Evolutionary conservation across 2,888 invertebrate genomes (phyloP), one percentile per base, ranked within the genome.

Genomic region (Anthoptus insignis): DNA sequence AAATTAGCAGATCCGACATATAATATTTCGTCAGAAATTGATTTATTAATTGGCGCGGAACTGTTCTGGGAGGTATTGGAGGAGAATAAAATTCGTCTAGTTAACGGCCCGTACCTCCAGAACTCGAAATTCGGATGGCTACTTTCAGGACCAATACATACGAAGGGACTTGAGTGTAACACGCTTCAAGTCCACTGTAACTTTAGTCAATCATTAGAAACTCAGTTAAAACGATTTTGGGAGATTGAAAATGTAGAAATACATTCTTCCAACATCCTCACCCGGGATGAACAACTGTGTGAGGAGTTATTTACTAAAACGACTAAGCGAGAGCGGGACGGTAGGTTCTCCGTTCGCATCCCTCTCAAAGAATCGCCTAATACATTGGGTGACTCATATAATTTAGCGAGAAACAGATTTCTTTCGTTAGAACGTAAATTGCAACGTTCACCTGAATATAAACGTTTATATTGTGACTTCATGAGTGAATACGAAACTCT

Each of bases 121-220:
- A 68, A 69, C 29, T 59, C 69, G 7, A 71, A 61, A 45, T 64
- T 71, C 13, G 73, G 73, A 9, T 73, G 73, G 73, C 54, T 69
- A 19, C 39, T 71, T 9, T 64, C 69, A 5, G 73, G 69, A 14
- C 61, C 73, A 47, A n/a, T 24, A 42, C 39, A 14, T 39, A 24
- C 27, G 37, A 37, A 37, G n/a, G 37, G 37, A 3, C 13, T 42
- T 42, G 42, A 32, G 39, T 45, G 45, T 56, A 49, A 49, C 13
- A 1, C 22, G 32, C 57, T 61, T 29, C 49, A 59, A 14, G 64
- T 68, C 53, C 66, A 64, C 9, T 70, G 69, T 39, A 65, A 73
- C 34, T 66, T 66, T 53, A 60, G 57, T 13, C 66, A 68, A 34
- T 59, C 54, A 6, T 7, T 69, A 34, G 64, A 65, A 14, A 19